These are phyloP conservation scores for Parotocinclus haroldoi DNA, from an alignment of 2,797 vertebrate species.

Conservation along the genomic window DNA sequence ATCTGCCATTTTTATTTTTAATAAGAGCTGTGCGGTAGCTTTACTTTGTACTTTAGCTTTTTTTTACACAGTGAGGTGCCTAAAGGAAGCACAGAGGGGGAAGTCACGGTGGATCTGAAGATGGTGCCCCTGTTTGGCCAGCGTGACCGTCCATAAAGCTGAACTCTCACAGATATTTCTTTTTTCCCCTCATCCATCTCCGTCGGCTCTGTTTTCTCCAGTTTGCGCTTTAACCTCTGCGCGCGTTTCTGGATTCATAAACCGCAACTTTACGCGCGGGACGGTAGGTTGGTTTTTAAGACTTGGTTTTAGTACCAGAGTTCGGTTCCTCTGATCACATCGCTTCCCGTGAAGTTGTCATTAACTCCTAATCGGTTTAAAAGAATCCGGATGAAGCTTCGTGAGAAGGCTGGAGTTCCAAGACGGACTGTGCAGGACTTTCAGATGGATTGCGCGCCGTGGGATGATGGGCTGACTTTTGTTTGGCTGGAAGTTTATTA, in stretches of 20 bases:
- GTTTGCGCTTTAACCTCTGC: not conserved
- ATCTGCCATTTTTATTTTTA: not conserved
- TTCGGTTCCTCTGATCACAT: not conserved
- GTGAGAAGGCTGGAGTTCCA: slow-evolving; percentile 1
- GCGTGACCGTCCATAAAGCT: slow-evolving; percentile 43
- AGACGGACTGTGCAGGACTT: not conserved
- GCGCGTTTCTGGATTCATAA: slow-evolving; percentile 17
- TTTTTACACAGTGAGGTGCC: slow-evolving; percentile 20
- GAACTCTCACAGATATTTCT: slow-evolving; percentile 45
- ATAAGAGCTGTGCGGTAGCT: slow-evolving; percentile 4
- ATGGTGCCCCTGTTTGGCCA: slow-evolving; percentile 34
- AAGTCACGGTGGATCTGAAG: slow-evolving; percentile 32
- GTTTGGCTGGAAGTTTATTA: no score
- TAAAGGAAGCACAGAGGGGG: slow-evolving; percentile 20
- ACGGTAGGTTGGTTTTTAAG: slow-evolving; percentile 2
- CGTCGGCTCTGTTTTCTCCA: slow-evolving; percentile 48
- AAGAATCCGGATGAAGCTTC: slow-evolving; percentile 5
- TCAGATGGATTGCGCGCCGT: not conserved
- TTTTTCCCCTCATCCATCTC: slow-evolving; percentile 49
- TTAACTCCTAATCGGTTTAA: not conserved
- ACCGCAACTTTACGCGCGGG: not conserved
- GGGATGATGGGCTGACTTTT: not conserved
- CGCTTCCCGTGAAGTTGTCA: not conserved
- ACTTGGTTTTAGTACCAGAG: no score
- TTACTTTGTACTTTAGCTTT: slow-evolving; percentile 2